These are phyloP conservation scores for Byasa hedistus DNA, from an alignment of 2,888 invertebrate genomes.

Conservation along the genomic window DNA sequence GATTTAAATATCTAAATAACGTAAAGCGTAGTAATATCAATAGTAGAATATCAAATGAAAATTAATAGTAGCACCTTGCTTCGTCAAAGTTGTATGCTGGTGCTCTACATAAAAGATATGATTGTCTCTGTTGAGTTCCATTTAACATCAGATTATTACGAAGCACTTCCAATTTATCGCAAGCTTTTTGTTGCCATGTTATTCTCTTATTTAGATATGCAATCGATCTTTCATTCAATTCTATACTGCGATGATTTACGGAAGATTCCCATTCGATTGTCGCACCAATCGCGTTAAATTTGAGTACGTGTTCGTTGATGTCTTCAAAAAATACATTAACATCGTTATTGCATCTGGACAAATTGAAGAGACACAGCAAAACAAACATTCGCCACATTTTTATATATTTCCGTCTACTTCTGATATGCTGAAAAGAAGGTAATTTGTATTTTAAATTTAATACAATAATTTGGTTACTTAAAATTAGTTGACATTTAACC, in stretches of 20 bases:
- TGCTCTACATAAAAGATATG: conserved; percentile 82
- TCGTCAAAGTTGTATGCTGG: conserved; percentile 78
- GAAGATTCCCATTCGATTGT: conserved; percentile 65
- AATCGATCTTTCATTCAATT: conserved; percentile 44
- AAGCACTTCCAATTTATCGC: conserved; percentile 47
- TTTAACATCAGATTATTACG: conserved; percentile 48
- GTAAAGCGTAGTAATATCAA: neutral
- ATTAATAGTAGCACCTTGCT: conserved; percentile 50
- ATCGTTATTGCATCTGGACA: conserved; percentile 37
- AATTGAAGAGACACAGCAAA: conserved; percentile 30
- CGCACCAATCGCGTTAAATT: conserved; percentile 58
- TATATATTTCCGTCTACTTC: conserved; percentile 6
- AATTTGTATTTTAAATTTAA: neutral
- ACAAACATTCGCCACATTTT: neutral
- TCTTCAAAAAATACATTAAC: conserved; percentile 49
- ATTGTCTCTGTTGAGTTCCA: conserved; percentile 69
- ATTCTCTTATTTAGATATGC: conserved; percentile 51
- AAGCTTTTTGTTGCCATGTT: conserved; percentile 55
- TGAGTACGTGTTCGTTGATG: conserved; percentile 53
- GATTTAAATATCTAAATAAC: neutral
- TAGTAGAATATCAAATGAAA: neutral
- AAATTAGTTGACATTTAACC: too few species aligned
- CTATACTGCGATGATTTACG: conserved; percentile 49
- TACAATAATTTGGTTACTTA: too few species aligned
- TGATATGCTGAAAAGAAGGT: conserved; percentile 5